These are phyloP conservation scores for Columba livia DNA, from an alignment of 2,113 vertebrate species.

Conservation along the genomic window DNA sequence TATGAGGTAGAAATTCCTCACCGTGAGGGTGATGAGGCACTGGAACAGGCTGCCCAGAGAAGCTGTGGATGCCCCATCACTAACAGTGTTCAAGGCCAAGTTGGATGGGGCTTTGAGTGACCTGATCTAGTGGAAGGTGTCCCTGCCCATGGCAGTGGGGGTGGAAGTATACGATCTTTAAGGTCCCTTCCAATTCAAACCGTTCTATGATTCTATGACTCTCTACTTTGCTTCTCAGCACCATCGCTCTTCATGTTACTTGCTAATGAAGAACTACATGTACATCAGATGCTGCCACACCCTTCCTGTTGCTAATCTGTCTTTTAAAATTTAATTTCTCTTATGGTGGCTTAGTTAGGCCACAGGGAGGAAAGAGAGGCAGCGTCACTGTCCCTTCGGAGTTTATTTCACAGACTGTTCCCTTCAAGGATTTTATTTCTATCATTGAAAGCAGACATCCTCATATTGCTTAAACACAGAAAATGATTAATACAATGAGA, in stretches of 20 bases:
- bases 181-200: too few relatives aligned
- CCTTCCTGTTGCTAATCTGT: slow-evolving; percentile 81
- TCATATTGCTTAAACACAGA: slow-evolving; percentile 36
- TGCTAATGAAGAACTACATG: neutral
- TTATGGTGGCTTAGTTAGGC: slow-evolving; percentile 82
- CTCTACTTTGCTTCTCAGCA: neutral
- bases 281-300: slow-evolving; percentile 38
- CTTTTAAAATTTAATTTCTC: slow-evolving; percentile 83
- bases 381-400: slow-evolving; percentile 54
- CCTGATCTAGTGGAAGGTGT: too few relatives aligned
- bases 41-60: too few relatives aligned
- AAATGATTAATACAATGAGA: slow-evolving; percentile 50
- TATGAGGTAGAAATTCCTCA: too few relatives aligned
- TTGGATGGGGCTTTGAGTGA: too few relatives aligned
- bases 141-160: too few relatives aligned
- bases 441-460: slow-evolving; percentile 50
- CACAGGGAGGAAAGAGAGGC: slow-evolving; percentile 72
- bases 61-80: too few relatives aligned
- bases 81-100: too few relatives aligned
- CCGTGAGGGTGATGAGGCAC: too few relatives aligned
- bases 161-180: too few relatives aligned
- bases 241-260: neutral
- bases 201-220: neutral
- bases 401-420: slow-evolving; percentile 51
- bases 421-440: slow-evolving; percentile 64